Base-by-base conservation (phyloP, 2,113 vertebrate species). In the Tor tambroides region DNA sequence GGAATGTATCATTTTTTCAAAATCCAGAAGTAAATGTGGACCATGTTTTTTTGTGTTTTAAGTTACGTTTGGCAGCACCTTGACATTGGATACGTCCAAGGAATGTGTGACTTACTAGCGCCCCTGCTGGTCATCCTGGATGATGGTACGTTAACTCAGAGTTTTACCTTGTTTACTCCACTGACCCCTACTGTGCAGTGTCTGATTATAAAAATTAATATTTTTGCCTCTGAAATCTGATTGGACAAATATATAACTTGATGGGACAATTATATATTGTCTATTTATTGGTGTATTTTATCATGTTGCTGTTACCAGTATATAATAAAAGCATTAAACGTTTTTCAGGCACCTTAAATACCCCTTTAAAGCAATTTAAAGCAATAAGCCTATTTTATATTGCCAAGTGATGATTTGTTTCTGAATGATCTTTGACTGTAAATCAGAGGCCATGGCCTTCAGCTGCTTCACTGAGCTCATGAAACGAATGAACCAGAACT, bases 401-500 rank as follows among this genome's bases (percentile, higher is more conserved):
- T 19, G 1, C 26, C 30, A 32, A 69, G 14, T 71, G 30, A 9
- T 54, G 3, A 35, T 35, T 21, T 38, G 9, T 41, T 72, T 72
- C 12, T 77, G 74, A 28, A n/a, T 80, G 30, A 10, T 80, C 0
- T 46, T 30, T 61, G 28, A 2, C 59, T 59, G 23, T 17, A 86
- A 86, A 28, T 17, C 91, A 99, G 98, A 99, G 94, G 97, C 97
- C 74, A 94, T 98, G 85, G 97, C 98, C 0, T 99, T 99, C 91
- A 99, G 98, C 93, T 99, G 98, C 88, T 99, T 99, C 93, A 96
- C 97, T 0, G 97, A 99, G 87, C 95, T 99, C 63, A 99, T 99
- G 98, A 99, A 99, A 93, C 96, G 98, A 88, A 99, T 99, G 98
- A 98, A 97, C 87, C 98, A 98, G 91, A 99, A 99, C 90, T 99